A percentile compares a stretch with the other conserved stretches of the same genome.
Conservation (phyloP, 2,888 invertebrate species). For the Temnothorax unifasciatus region DNA sequence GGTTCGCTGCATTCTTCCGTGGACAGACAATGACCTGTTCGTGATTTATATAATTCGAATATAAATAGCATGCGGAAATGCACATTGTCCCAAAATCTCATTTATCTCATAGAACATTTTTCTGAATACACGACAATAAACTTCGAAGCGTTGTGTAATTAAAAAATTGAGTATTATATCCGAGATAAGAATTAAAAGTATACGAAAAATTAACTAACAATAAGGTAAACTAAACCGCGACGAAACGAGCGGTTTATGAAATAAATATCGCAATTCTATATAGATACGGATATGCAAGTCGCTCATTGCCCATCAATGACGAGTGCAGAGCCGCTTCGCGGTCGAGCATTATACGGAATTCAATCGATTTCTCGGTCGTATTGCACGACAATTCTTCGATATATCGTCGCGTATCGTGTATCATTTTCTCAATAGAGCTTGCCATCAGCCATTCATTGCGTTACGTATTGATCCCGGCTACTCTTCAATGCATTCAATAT, state of each 20-base stretch:
- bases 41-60: conserved; percentile 14
- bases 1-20: background rate
- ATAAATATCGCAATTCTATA: background rate
- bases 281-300: background rate
- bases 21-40: background rate
- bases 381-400: conserved; percentile 54
- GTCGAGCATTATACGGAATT: conserved; percentile 38
- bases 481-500: conserved; percentile 42
- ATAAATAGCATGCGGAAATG: background rate
- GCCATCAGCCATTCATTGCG: conserved; percentile 41
- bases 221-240: background rate
- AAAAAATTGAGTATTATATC: background rate
- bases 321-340: conserved; percentile 27
- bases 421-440: conserved; percentile 59
- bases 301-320: conserved; percentile 24
- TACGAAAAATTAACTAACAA: background rate
- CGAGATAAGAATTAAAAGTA: background rate
- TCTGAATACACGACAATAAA: background rate
- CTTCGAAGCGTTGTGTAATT: background rate
- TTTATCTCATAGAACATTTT: background rate
- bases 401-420: conserved; percentile 49
- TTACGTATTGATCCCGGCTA: conserved; percentile 46
- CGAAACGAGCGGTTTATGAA: background rate
- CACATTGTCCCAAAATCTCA: background rate
- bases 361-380: conserved; percentile 64